Conservation (phyloP, 1,140 invertebrate genomes). For the Mactra quadrangularis region DNA sequence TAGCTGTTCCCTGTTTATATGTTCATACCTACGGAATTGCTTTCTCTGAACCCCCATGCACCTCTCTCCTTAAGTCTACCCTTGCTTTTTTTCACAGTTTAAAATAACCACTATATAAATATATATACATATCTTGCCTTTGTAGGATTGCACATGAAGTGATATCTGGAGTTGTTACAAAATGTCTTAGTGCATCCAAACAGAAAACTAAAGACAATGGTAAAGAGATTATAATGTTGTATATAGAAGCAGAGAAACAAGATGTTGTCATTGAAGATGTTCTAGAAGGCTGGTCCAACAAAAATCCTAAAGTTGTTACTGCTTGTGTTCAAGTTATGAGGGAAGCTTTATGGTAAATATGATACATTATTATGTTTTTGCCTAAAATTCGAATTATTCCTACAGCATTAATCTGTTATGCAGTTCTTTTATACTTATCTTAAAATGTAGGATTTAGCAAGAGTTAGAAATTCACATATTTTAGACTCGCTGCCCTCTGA, state of each 20-base stretch:
- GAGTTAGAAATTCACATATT: too few species aligned
- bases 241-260: slow-evolving; percentile 97
- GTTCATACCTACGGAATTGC: too few species aligned
- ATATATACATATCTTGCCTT: slow-evolving; percentile 50
- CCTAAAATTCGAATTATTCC: background rate
- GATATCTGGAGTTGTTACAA: slow-evolving; percentile 93
- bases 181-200: slow-evolving; percentile 96
- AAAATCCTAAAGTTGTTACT: slow-evolving; percentile 97
- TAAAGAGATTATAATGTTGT: slow-evolving; percentile 95
- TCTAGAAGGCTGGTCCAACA: slow-evolving; percentile 94
- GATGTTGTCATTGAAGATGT: slow-evolving; percentile 86
- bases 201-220: slow-evolving; percentile 96
- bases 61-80: too few species aligned
- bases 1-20: too few species aligned
- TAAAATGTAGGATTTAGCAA: too few species aligned
- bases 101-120: too few species aligned
- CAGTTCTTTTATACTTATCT: background rate
- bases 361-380: background rate
- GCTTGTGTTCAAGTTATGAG: slow-evolving; percentile 92
- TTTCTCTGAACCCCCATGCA: too few species aligned
- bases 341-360: slow-evolving; percentile 88
- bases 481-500: too few species aligned
- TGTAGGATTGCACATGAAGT: slow-evolving; percentile 94
- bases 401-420: background rate
- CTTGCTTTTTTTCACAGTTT: too few species aligned